A percentile compares a stretch with the other conserved stretches of the same genome.
These are phyloP conservation scores for Psilopogon haemacephalus DNA, from an alignment of 2,113 vertebrate species.

Conservation along the genomic window DNA sequence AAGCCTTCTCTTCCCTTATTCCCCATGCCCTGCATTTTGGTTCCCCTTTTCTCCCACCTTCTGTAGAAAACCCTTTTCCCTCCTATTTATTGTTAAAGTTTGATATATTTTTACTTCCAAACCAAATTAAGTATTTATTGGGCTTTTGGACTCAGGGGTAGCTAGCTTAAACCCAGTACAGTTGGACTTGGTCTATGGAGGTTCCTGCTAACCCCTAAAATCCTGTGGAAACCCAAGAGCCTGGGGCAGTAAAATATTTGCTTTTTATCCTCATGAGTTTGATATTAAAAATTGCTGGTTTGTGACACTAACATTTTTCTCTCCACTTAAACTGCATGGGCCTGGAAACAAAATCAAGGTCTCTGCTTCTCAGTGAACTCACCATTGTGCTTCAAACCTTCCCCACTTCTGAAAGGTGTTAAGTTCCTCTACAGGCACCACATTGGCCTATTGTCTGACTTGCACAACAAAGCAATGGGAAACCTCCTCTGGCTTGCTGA, in stretches of 20 bases:
- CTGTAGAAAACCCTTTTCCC: too few relatives aligned
- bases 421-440: not conserved
- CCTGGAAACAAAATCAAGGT: not conserved
- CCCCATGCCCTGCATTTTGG: too few relatives aligned
- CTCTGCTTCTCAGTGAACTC: not conserved
- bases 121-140: too few relatives aligned
- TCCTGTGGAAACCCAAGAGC: not conserved
- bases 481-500: not conserved
- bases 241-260: not conserved
- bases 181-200: too few relatives aligned
- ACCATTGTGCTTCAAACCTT: not conserved
- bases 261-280: not conserved
- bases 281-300: not conserved
- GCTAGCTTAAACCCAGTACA: too few relatives aligned
- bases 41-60: too few relatives aligned
- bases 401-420: not conserved
- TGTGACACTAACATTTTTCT: not conserved
- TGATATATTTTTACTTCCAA: too few relatives aligned
- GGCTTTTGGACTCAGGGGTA: too few relatives aligned
- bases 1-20: too few relatives aligned
- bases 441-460: not conserved
- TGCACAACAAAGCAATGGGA: not conserved
- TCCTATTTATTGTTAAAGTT: too few relatives aligned
- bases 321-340: not conserved
- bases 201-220: too few relatives aligned